A percentile compares a stretch with the other conserved stretches of the same genome.
Evolutionary conservation across 1,140 invertebrate species (phyloP).

Genomic region (Melanaphis sacchari): DNA sequence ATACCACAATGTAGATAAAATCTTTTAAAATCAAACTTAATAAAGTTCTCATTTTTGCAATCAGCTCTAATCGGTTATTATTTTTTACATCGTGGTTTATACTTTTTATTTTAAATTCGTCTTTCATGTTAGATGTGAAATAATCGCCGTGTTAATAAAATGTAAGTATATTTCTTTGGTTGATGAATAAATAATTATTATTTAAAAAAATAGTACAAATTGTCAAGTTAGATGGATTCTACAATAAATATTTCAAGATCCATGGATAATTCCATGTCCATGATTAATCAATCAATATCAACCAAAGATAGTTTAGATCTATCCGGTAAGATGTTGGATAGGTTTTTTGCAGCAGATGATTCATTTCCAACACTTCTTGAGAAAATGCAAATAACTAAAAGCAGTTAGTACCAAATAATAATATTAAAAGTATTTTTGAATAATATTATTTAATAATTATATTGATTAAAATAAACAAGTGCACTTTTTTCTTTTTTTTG

Average conservation of each 20-base stretch:
- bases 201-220: too few relatives aligned
- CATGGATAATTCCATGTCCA: conserved; percentile 34
- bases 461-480: background rate
- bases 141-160: background rate
- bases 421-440: background rate
- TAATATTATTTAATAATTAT: background rate
- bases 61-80: background rate
- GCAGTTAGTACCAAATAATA: conserved; percentile 63
- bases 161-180: background rate
- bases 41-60: background rate
- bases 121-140: too few relatives aligned
- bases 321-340: conserved; percentile 77
- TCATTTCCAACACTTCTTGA: conserved; percentile 74
- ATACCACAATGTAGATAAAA: background rate
- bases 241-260: conserved; percentile 41
- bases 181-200: background rate
- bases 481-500: background rate
- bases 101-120: background rate
- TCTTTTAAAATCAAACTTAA: background rate
- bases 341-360: conserved; percentile 73
- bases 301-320: conserved; percentile 72
- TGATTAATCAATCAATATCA: conserved; percentile 48
- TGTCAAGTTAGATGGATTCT: background rate
- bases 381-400: conserved; percentile 65
- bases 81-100: background rate